Conservation (phyloP, 2,888 invertebrate species). For the Drosophila nr. fundita region DNA sequence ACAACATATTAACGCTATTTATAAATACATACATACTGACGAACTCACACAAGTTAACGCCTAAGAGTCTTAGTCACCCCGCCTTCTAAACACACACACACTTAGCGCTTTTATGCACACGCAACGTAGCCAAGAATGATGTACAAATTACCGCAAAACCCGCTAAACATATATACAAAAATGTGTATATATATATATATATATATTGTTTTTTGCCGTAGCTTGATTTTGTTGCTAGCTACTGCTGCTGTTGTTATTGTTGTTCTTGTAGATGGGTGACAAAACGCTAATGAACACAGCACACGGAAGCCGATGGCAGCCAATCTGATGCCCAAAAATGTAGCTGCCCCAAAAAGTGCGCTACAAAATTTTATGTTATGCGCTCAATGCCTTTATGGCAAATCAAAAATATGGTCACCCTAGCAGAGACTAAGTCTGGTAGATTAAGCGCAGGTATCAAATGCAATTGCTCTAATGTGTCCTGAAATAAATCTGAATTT, state of each 20-base stretch:
- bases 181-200: not conserved
- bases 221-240: constrained; percentile 18
- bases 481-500: no score
- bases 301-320: constrained; percentile 57
- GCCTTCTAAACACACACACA: not conserved
- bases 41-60: constrained; percentile 31
- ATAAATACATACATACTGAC: constrained; percentile 38
- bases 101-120: constrained; percentile 38
- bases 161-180: constrained; percentile 18
- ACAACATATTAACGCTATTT: constrained; percentile 31
- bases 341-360: constrained; percentile 37
- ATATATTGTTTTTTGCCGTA: constrained; percentile 13
- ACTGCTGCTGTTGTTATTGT: constrained; percentile 9
- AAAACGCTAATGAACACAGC: constrained; percentile 70
- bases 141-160: constrained; percentile 53
- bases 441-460: not conserved
- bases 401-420: constrained; percentile 55
- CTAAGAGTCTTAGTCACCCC: not conserved
- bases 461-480: not conserved
- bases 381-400: constrained; percentile 46
- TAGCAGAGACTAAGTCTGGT: not conserved
- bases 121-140: constrained; percentile 51
- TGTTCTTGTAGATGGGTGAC: constrained; percentile 50
- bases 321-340: constrained; percentile 21
- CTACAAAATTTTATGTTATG: constrained; percentile 52